Evolutionary conservation across 2,888 invertebrate species (phyloP).

Genomic region (Lomographa bimaculata): DNA sequence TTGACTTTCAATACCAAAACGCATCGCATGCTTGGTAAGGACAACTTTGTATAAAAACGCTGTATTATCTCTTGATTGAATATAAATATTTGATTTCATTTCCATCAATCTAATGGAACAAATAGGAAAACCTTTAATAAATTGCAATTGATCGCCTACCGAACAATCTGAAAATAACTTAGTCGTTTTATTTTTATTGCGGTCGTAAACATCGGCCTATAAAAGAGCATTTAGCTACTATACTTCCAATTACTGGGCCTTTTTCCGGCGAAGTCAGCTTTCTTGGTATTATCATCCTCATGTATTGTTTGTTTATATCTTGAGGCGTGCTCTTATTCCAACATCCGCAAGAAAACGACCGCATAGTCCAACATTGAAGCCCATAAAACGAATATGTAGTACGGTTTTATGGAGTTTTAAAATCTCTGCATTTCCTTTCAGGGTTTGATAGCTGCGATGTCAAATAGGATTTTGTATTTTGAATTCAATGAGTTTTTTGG

Average conservation of each 20-base stretch:
- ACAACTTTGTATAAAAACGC: too few species aligned
- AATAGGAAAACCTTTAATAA: conserved; percentile 17
- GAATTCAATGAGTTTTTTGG: too few species aligned
- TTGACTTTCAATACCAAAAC: too few species aligned
- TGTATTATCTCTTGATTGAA: too few species aligned
- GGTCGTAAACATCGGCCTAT: conserved; percentile 34
- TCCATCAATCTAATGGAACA: too few species aligned
- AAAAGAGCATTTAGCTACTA: conserved; percentile 37
- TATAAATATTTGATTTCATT: too few species aligned
- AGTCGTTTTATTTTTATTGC: conserved; percentile 36
- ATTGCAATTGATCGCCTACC: conserved; percentile 26
- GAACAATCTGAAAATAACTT: conserved; percentile 35
- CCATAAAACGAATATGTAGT: conserved; percentile 3
- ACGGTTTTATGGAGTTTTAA: conserved; percentile 9
- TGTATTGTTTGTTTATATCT: conserved; percentile 24
- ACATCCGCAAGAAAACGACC: conserved; percentile 13
- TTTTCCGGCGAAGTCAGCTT: conserved; percentile 25
- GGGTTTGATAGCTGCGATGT: too few species aligned
- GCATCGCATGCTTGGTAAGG: too few species aligned
- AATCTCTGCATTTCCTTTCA: conserved; percentile 1
- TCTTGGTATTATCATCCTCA: conserved; percentile 21
- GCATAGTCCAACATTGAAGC: background rate
- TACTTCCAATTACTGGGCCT: conserved; percentile 30
- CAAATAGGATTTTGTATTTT: too few species aligned
- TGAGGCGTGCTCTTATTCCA: conserved; percentile 10